A percentile compares a stretch with the other conserved stretches of the same genome.
These are phyloP conservation scores for Protobothrops mucrosquamatus DNA, from an alignment of 2,113 vertebrate species.

Conservation along the genomic window DNA sequence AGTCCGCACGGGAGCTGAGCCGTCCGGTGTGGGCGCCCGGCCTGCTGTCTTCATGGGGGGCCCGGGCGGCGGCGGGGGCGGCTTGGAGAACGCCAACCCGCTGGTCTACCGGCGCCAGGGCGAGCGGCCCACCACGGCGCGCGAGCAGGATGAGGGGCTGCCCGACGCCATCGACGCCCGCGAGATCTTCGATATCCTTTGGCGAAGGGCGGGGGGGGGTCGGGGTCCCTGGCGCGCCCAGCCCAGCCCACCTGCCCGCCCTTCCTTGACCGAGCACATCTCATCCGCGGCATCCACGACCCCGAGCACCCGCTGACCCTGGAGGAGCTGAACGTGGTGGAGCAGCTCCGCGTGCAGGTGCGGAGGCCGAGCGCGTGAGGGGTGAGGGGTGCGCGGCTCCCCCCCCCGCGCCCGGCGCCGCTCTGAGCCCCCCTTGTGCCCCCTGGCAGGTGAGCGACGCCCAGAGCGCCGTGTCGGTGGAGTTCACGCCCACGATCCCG, in stretches of 20 bases:
- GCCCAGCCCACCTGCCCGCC: background rate
- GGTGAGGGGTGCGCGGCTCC: background rate
- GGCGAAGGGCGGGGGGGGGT: background rate
- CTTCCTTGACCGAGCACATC: background rate
- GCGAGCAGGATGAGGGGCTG: background rate
- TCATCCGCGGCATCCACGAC: background rate
- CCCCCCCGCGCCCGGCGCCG: background rate
- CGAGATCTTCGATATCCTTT: background rate
- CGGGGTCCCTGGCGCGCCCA: background rate
- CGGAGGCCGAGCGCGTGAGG: background rate
- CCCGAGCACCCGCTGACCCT: background rate
- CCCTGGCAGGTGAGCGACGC: background rate
- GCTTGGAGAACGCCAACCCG: background rate
- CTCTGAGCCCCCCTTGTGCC: background rate
- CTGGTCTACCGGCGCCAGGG: background rate
- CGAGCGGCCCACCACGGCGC: background rate
- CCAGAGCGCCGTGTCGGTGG: background rate
- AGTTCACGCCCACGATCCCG: background rate
- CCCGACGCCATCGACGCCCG: background rate
- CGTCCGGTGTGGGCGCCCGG: rapidly evolving
- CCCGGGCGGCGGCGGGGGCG: background rate
- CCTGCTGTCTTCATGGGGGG: background rate
- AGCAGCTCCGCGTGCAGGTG: background rate
- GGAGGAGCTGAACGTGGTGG: background rate
- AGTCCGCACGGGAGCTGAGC: background rate